Base-by-base conservation (phyloP, 2,113 vertebrate genomes). In the Stigmatopora nigra region DNA sequence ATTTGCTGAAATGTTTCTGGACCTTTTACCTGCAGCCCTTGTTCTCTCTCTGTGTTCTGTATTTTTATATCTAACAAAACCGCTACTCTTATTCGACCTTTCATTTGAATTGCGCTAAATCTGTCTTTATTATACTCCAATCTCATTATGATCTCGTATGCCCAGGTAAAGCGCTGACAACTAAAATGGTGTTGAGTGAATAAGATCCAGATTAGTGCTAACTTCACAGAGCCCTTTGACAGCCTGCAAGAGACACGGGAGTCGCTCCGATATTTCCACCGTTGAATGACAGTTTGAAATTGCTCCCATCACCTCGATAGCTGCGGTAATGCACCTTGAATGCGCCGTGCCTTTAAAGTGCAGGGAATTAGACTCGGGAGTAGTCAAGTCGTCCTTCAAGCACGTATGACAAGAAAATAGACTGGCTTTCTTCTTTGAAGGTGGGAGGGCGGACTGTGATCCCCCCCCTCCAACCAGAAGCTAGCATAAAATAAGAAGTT, bases 401-500 rank as follows among this genome's bases (percentile, higher is more conserved):
- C 71, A 86, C 79, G 83, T 79, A 81, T 84, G 80, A 88, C 89
- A 87, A 76, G 82, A 82, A 84, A 83, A 86, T 82, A 72, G 85
- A 79, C 82, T 75, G 75, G 79, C 87, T 87, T 82, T 88, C 80
- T 85, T 76, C 77, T 71, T 61, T 17, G 58, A 6, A 67, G 69
- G 70, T 80, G 73, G 72, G 62, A 70, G 71, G 76, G 78, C 16
- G 36, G 5, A 75, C 78, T 75, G 67, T 22, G 19, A 12, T 10
- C 49, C 67, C 72, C 69, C 73, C 49, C 67, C 72, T 68, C 73
- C 25, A 31, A 73, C 73, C 72, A 71, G 22, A 51, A 77, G 70
- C 80, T 74, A 78, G 82, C 66, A 71, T 51, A 60, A 78, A 86
- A 78, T 78, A 80, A 80, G 78, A 84, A 84, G 77, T 81, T 83